These are phyloP conservation scores for Zaprionus lachaisei DNA, from an alignment of 1,140 invertebrate genomes.

Conservation along the genomic window DNA sequence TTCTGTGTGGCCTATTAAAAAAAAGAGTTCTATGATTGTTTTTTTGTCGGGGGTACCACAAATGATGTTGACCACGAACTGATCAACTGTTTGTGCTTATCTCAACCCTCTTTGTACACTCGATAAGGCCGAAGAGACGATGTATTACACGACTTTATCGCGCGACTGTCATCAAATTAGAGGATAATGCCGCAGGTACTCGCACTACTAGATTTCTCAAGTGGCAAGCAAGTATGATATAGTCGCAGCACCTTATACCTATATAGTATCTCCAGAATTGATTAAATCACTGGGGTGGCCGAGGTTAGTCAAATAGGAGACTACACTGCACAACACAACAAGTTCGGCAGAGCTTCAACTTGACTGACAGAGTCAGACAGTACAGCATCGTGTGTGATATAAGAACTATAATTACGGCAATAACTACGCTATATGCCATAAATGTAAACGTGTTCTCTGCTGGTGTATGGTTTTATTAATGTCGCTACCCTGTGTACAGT, in stretches of 20 bases:
- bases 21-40: neutral
- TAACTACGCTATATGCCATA: constrained; percentile 12
- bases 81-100: neutral
- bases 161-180: constrained; percentile 29
- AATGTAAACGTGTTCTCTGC: constrained; percentile 20
- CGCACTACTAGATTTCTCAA: constrained; percentile 3
- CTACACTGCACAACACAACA: constrained; percentile 9
- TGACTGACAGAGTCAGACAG: neutral
- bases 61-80: neutral
- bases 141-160: constrained; percentile 27
- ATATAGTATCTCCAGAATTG: constrained; percentile 6
- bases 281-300: constrained; percentile 19
- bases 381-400: constrained; percentile 4
- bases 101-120: neutral
- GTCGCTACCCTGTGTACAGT: neutral
- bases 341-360: neutral
- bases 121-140: neutral
- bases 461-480: constrained; percentile 1
- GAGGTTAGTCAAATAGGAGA: constrained; percentile 21
- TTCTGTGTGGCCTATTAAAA: constrained; percentile 1
- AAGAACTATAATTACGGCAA: constrained; percentile 32
- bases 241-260: neutral
- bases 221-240: neutral
- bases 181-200: constrained; percentile 4
- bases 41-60: neutral